Evolutionary conservation across 2,888 invertebrate species (phyloP), one percentile per base, ranked within the genome.

Genomic region (Erebia aethiops): DNA sequence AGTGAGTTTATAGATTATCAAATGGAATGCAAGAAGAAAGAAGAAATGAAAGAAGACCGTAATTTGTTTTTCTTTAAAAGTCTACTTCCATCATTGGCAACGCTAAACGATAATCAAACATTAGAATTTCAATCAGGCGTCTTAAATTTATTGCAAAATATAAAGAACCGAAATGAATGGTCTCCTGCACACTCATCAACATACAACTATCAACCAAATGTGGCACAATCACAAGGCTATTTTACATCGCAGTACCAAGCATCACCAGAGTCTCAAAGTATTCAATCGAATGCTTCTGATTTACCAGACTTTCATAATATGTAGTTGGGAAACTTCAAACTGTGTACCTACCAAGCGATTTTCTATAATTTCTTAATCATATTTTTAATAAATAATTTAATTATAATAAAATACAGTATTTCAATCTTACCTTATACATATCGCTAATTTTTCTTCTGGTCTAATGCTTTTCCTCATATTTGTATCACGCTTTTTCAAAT

Each of bases 1-100:
- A 72, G 74, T 16, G 75, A 78, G 71, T 78, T 79, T 76, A 79
- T 78, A 69, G 75, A 79, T 51, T 51, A 51, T 51, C 51, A 51
- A 51, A 51, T 51, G 51, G 51, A 51, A 51, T 51, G 51, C 51
- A 51, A 51, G 51, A 51, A 51, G 51, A 51, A 51, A 51, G 51
- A 51, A 51, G 51, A 51, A 51, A 51, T 51, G 52, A 52, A 52
- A 16, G 52, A 52, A 52, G 52, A 52, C 16, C 52, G 52, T 52
- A 52, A 52, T 16, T 52, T 52, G 52, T 52, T 16, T 16, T 16
- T 52, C 16, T 52, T 52, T 52, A 52, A 52, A 52, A 52, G 52
- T 16, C 16, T 52, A 52, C 52, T 52, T 52, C 52, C 52, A 16
- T 16, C 52, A 52, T 16, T 52, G 16, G 52, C 52, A 16, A 16